Conservation (phyloP, 2,113 vertebrate genomes). For the cattle (Bos taurus) region DNA sequence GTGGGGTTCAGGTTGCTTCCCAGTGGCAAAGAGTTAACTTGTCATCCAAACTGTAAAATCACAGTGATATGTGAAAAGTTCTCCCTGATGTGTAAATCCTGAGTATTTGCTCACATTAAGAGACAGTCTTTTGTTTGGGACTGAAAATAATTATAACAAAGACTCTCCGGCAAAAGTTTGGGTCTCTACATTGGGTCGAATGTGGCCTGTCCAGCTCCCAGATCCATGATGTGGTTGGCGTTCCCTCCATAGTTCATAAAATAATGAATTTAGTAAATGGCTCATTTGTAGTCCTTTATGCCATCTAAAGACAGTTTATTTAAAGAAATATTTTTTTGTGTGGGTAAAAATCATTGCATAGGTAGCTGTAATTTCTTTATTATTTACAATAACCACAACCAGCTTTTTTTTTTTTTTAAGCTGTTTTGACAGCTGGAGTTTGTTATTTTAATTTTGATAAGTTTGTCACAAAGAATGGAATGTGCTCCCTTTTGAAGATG, state of each 20-base stretch:
- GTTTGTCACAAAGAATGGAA: slow-evolving; percentile 63
- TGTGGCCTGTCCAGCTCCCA: background rate
- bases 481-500: slow-evolving; percentile 47
- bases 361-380: background rate
- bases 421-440: slow-evolving; percentile 70
- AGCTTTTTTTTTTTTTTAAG: slow-evolving; percentile 8
- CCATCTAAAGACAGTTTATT: background rate
- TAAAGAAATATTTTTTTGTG: background rate
- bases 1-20: background rate
- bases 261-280: background rate
- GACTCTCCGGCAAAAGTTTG: background rate
- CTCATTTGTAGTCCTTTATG: background rate
- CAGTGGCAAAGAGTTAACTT: slow-evolving; percentile 12
- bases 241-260: background rate
- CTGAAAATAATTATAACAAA: background rate
- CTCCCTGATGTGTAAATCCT: slow-evolving; percentile 24
- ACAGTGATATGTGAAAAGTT: background rate
- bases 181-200: background rate
- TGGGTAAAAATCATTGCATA: background rate
- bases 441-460: slow-evolving; percentile 71
- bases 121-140: background rate
- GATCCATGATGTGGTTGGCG: background rate
- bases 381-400: background rate
- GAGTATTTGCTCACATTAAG: background rate
- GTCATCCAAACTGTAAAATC: slow-evolving; percentile 7